A percentile compares a stretch with the other conserved stretches of the same genome.
These are phyloP conservation scores for Chelonia mydas DNA, from an alignment of 2,797 vertebrate genomes.

Conservation along the genomic window DNA sequence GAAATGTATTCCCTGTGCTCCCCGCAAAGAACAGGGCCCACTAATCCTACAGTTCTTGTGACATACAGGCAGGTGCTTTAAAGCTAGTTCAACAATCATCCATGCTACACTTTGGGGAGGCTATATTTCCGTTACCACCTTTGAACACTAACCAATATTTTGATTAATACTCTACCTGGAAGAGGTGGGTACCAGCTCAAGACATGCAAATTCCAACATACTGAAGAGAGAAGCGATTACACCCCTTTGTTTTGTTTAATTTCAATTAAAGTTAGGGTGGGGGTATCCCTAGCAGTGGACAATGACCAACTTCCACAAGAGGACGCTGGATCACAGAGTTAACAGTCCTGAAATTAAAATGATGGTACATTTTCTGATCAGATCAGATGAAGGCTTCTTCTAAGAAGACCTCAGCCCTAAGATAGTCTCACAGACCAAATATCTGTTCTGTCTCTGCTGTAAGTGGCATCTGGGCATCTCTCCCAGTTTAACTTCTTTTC, in stretches of 20 bases:
- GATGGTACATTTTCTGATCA: neutral
- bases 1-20: rapidly evolving
- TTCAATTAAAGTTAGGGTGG: neutral
- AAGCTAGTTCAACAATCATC: neutral
- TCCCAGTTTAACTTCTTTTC: rapidly evolving
- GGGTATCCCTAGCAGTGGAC: neutral
- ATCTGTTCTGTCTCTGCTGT: neutral
- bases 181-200: neutral
- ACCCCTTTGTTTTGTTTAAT: neutral
- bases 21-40: neutral
- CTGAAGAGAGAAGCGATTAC: neutral
- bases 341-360: neutral
- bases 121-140: rapidly evolving
- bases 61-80: neutral
- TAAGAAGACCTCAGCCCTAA: neutral
- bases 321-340: neutral
- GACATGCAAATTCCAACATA: neutral
- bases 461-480: neutral
- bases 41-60: rapidly evolving
- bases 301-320: neutral
- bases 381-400: neutral
- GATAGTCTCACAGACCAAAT: neutral
- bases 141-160: neutral
- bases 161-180: neutral
- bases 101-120: rapidly evolving